Evolutionary conservation across 2,888 invertebrate species (phyloP), one percentile per base, ranked within the genome.

Genomic region (Thera obeliscata): DNA sequence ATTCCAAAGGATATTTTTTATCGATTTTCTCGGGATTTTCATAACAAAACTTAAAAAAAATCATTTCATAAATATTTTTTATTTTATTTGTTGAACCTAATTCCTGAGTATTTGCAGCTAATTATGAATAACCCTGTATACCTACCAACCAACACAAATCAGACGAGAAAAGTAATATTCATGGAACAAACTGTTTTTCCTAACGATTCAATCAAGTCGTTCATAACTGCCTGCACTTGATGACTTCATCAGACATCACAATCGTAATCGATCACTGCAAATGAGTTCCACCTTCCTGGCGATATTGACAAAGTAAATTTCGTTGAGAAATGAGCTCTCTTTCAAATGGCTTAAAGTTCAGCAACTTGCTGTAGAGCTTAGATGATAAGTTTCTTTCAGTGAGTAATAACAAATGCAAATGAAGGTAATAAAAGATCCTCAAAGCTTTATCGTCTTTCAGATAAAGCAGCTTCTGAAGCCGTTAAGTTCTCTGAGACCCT

Each of bases 251-350:
- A 69, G 65, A 61, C 61, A 56, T 56, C 69, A 68, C 67, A 60
- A 72, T 63, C 56, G 64, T 63, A 55, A 70, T 71, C 56, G 46
- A 70, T 72, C 69, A 71, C 63, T 12, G 63, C 49, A 62, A 62
- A 65, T 60, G 67, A 56, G 67, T 61, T 61, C 56, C 54, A 55
- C 58, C 55, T 62, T 58, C 55, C 22, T 54, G 9, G 35, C 43
- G 52, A 35, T 66, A 57, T 43, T 57, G 36, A 49, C 11, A 64
- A 63, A 36, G 12, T 59, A 56, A 41, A 36, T 50, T 49, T 22
- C 38, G 2, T 63, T 55, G n/a, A 50, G 50, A 61, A 57, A 36
- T 64, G 22, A 64, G 57, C 68, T 57, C 49, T 68, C 61, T 55
- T 33, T 11, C 38, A 54, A 52, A 64, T 49, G 49, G 2, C 12